Base-by-base conservation (phyloP, 2,888 invertebrate species). In the Calliopum simillimum region DNA sequence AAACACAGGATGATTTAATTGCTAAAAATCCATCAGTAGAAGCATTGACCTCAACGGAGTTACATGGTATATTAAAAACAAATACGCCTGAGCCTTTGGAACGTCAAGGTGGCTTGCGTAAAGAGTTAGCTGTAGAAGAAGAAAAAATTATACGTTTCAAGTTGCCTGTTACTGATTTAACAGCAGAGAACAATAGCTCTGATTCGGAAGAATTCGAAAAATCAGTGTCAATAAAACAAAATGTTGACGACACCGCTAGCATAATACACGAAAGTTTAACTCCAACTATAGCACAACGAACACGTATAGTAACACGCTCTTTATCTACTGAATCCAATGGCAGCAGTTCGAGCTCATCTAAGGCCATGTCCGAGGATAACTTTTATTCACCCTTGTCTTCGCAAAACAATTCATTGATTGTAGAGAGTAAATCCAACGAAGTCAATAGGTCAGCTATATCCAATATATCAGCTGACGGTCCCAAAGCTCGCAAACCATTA, bases 301-400 rank as follows among this genome's bases (percentile, higher is more conserved):
- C 21, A 2, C 3, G n/a, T 6, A n/a, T 13, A 56, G 44, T 73
- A 8, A 14, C 67, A 8, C 71, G 75, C 4, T 55, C 68, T 4
- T 66, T 73, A 0, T 74, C 77, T 0, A 75, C 67, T 13, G 70
- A 76, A 16, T 73, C 72, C 13, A 72, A 71, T 61, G 53, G 49
- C 5, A 53, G 25, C 21, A 70, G 56, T 58, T 71, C 61, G 3
- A 64, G 63, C 41, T 72, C 68, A 14, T 44, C 44, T 23, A 69
- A 23, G 43, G 64, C 56, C 0, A 5, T 33, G 0, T 77, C 78
- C 0, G 78, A 76, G 4, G 78, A 78, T 1, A 73, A 77, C 59
- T 80, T 78, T 55, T 51, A 77, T 33, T 82, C 81, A 4, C 81
- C 81, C 0, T 4, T 76, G 49, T 71, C 76, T 4, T 78, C 79